Evolutionary conservation across 37 sponge, comb jelly and placozoan species (phyloP).

Genomic region (Cliona cf. orientalis): DNA sequence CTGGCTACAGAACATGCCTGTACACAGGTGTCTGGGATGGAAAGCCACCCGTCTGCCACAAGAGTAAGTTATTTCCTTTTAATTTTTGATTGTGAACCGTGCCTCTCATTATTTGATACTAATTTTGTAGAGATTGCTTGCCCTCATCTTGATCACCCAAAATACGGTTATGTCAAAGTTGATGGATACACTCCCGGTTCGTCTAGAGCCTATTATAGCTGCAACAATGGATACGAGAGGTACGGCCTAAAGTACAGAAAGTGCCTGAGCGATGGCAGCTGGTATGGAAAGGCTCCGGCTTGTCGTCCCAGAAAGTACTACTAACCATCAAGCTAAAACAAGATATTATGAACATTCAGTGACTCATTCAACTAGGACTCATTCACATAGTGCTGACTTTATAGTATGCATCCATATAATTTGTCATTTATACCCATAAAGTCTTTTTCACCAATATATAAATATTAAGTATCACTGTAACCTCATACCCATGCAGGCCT

Average conservation of each 20-base stretch:
- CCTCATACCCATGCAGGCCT: background rate
- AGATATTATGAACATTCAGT: background rate
- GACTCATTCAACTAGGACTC: background rate
- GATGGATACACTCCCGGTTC: background rate
- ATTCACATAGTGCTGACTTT: background rate
- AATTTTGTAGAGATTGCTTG: background rate
- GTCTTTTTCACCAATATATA: background rate
- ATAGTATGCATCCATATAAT: too few relatives aligned
- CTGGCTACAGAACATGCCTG: too few relatives aligned
- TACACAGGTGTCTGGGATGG: too few relatives aligned
- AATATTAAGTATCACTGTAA: background rate
- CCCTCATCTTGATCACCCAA: background rate
- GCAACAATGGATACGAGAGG: conserved; percentile 11
- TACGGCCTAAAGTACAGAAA: background rate
- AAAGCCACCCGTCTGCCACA: too few relatives aligned
- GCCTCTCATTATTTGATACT: too few relatives aligned
- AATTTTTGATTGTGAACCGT: too few relatives aligned
- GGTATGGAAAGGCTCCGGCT: conserved; percentile 9
- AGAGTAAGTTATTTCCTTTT: too few relatives aligned
- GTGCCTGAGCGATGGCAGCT: conserved; percentile 23
- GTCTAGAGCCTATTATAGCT: conserved; percentile 2
- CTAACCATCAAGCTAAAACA: background rate
- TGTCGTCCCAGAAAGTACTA: too few relatives aligned
- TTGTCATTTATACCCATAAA: too few relatives aligned
- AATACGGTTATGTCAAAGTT: conserved; percentile 5